These are phyloP conservation scores for Sminthurinus signatus DNA, from an alignment of 1,140 invertebrate genomes.

Conservation along the genomic window DNA sequence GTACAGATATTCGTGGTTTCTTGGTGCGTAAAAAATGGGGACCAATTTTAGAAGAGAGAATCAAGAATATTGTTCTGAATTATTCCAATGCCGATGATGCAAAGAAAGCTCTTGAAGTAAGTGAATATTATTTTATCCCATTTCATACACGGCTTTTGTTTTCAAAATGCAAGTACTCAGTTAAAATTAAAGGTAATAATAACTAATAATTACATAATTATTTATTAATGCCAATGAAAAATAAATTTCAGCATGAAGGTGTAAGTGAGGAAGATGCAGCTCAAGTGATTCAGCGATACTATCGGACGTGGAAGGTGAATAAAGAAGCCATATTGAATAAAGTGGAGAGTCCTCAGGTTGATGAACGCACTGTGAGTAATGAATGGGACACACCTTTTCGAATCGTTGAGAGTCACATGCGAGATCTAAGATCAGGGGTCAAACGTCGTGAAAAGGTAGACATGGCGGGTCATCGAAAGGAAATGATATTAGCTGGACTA, in stretches of 20 bases:
- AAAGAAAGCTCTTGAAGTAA: slow-evolving; percentile 43
- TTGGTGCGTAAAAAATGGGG: slow-evolving; percentile 58
- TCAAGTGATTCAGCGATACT: slow-evolving; percentile 43
- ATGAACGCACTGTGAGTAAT: slow-evolving; percentile 48
- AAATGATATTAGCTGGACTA: slow-evolving; percentile 37
- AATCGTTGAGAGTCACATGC: slow-evolving; percentile 18
- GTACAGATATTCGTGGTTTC: slow-evolving; percentile 59
- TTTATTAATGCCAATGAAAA: no score
- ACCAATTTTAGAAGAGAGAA: slow-evolving; percentile 51
- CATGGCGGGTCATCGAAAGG: slow-evolving; percentile 35
- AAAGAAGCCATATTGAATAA: slow-evolving; percentile 20
- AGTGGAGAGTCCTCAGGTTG: slow-evolving; percentile 40
- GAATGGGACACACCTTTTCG: slow-evolving; percentile 39
- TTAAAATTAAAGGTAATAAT: no score
- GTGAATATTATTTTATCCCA: no score
- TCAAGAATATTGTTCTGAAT: slow-evolving; percentile 45
- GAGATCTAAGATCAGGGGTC: slow-evolving; percentile 22
- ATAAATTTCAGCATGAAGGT: slow-evolving; percentile 46
- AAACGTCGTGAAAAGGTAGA: slow-evolving; percentile 35
- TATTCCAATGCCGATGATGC: slow-evolving; percentile 46
- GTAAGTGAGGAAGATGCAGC: slow-evolving; percentile 50
- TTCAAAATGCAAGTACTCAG: no score
- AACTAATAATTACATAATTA: no score
- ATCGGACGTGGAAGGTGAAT: slow-evolving; percentile 41
- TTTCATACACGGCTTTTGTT: no score